These are phyloP conservation scores for Eutolmus rufibarbis DNA, from an alignment of 2,888 invertebrate genomes.

Conservation along the genomic window DNA sequence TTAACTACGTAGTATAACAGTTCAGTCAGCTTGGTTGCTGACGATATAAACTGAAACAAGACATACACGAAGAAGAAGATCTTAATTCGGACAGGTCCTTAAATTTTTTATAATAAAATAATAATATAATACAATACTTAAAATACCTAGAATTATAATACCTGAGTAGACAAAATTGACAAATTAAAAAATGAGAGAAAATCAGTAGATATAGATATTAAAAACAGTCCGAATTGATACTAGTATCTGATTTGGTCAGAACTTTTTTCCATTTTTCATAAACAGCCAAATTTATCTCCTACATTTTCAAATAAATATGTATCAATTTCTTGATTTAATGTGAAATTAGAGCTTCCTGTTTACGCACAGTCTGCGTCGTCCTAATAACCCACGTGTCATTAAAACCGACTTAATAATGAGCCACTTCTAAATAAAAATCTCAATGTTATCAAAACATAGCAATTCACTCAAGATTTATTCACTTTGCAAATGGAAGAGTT, in stretches of 20 bases:
- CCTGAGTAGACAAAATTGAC: too few relatives aligned
- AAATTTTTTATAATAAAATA: too few relatives aligned
- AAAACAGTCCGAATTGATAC: too few relatives aligned
- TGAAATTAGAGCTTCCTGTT: neutral
- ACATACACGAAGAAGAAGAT: too few relatives aligned
- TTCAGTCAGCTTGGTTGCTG: too few relatives aligned
- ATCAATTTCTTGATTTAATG: neutral
- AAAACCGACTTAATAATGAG: neutral
- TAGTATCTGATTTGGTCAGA: neutral
- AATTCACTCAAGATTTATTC: neutral
- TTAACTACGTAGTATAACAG: too few relatives aligned
- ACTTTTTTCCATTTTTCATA: neutral
- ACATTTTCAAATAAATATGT: neutral
- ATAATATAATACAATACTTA: too few relatives aligned
- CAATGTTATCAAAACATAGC: neutral
- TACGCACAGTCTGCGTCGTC: neutral
- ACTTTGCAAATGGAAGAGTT: neutral
- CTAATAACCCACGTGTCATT: neutral
- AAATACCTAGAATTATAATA: too few relatives aligned
- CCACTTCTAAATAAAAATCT: neutral
- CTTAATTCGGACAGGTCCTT: too few relatives aligned
- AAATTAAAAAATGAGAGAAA: too few relatives aligned
- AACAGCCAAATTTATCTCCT: neutral
- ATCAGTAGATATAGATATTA: too few relatives aligned
- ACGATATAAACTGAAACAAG: too few relatives aligned